Conservation (phyloP, 2,888 invertebrate species). For the Ectropis crepuscularia region DNA sequence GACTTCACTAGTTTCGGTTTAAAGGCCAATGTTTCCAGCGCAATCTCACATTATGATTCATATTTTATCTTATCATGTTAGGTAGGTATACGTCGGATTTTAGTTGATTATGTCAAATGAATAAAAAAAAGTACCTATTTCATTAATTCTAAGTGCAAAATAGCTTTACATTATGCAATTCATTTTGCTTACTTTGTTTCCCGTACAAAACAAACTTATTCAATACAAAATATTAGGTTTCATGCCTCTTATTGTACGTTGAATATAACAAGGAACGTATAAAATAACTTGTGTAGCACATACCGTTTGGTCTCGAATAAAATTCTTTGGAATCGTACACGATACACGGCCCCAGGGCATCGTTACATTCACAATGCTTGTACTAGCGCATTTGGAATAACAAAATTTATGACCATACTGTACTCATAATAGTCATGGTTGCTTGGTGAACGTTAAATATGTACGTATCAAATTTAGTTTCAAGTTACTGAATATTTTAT, state of each 20-base stretch:
- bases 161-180: too few species aligned
- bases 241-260: background rate
- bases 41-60: too few species aligned
- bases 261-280: slow-evolving; percentile 11
- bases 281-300: slow-evolving; percentile 23
- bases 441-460: slow-evolving; percentile 44
- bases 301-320: slow-evolving; percentile 53
- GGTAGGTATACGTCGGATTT: too few species aligned
- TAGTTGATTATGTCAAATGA: too few species aligned
- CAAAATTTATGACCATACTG: slow-evolving; percentile 70
- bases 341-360: slow-evolving; percentile 65
- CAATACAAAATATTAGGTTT: too few species aligned
- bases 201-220: background rate
- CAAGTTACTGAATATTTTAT: background rate
- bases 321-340: slow-evolving; percentile 56
- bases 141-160: too few species aligned
- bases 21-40: too few species aligned
- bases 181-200: background rate
- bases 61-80: too few species aligned
- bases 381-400: slow-evolving; percentile 69
- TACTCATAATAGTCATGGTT: slow-evolving; percentile 39
- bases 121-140: too few species aligned
- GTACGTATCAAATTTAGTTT: background rate
- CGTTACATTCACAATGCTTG: slow-evolving; percentile 64
- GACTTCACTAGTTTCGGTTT: too few species aligned